Evolutionary conservation across 37 sponge, comb jelly and placozoan genomes (phyloP).

Genomic region (Beroe ovata): DNA sequence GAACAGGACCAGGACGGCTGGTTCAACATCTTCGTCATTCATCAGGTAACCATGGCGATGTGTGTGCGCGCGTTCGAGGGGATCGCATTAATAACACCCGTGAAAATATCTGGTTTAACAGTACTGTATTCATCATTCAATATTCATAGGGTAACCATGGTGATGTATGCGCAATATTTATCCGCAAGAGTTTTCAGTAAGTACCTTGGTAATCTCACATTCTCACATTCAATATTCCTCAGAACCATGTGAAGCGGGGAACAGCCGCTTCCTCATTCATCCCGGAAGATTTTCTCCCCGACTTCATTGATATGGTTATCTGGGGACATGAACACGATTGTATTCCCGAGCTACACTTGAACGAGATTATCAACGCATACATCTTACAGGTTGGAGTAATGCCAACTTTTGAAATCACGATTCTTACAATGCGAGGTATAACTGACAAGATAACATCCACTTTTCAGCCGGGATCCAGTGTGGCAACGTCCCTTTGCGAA

Average conservation of each 20-base stretch:
- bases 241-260: conserved; percentile 65
- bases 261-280: conserved; percentile 72
- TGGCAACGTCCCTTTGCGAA: conserved; percentile 90
- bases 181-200: no score
- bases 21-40: conserved; percentile 79
- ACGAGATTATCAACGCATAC: conserved; percentile 49
- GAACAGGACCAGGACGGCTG: conserved; percentile 74
- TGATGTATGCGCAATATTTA: no score
- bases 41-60: conserved; percentile 37
- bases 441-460: no score
- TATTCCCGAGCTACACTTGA: conserved; percentile 73
- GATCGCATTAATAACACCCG: no score
- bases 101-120: no score
- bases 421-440: no score
- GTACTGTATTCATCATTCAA: no score
- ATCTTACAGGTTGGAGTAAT: conserved; percentile 33
- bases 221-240: neutral
- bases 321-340: conserved; percentile 99
- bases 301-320: conserved; percentile 92
- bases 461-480: conserved; percentile 93
- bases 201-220: neutral
- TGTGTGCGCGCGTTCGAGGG: no score
- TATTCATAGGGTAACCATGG: no score
- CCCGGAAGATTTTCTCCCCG: conserved; percentile 83
- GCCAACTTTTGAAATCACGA: conserved; percentile 2